These are phyloP conservation scores for Drosophila ustulata DNA, from an alignment of 2,888 invertebrate species.

Conservation along the genomic window DNA sequence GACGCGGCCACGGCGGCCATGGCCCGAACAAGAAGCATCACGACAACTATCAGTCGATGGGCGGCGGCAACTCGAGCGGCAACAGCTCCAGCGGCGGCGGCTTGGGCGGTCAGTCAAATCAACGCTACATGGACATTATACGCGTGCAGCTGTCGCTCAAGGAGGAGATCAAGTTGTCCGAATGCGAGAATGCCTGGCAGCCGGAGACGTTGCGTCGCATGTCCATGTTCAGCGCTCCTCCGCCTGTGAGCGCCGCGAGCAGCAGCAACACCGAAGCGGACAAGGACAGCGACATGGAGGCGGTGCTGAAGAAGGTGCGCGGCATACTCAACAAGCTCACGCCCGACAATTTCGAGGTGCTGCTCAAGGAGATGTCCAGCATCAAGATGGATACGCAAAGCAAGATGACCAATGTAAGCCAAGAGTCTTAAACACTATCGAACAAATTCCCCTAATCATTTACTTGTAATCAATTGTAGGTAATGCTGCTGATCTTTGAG, in stretches of 20 bases:
- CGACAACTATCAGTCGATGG: conserved; percentile 65
- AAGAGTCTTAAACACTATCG: no score
- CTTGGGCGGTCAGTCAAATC: conserved; percentile 46
- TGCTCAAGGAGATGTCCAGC: conserved; percentile 80
- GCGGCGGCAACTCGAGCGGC: conserved; percentile 41
- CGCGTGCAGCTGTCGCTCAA: conserved; percentile 82
- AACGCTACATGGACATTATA: conserved; percentile 80
- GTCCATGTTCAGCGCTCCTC: conserved; percentile 38
- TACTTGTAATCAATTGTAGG: conserved; percentile 45
- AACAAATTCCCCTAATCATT: background rate
- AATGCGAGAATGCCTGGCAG: conserved; percentile 83
- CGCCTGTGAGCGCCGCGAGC: background rate
- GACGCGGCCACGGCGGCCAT: conserved; percentile 61
- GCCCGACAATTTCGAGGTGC: conserved; percentile 82
- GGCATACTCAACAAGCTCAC: conserved; percentile 83
- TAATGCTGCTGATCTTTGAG: conserved; percentile 83
- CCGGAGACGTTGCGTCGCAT: conserved; percentile 75
- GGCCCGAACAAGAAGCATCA: conserved; percentile 68
- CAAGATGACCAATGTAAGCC: conserved; percentile 80
- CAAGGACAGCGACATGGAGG: conserved; percentile 72
- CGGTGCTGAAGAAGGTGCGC: conserved; percentile 81
- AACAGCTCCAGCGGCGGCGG: conserved; percentile 34
- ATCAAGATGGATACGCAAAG: conserved; percentile 78
- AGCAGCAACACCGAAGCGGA: conserved; percentile 24
- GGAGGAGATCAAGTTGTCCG: conserved; percentile 83